Conservation (phyloP, 2,797 vertebrate species). For the Delichon dasypus region DNA sequence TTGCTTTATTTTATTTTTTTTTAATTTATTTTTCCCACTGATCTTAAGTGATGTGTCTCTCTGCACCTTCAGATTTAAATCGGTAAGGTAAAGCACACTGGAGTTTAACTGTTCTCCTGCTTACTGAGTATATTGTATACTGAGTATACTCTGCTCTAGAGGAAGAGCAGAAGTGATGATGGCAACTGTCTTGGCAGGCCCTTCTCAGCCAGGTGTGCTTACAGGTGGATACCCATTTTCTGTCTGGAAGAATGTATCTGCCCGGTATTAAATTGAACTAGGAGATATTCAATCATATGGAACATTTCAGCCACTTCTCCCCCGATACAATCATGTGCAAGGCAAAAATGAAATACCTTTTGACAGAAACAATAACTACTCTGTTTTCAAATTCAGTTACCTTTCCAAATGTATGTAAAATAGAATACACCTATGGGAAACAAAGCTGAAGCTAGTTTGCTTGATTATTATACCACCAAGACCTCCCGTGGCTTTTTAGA, state of each 20-base stretch:
- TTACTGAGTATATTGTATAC: background rate
- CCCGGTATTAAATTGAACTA: background rate
- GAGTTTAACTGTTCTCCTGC: background rate
- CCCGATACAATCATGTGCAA: background rate
- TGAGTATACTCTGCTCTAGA: background rate
- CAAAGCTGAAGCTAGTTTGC: background rate
- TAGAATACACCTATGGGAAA: background rate
- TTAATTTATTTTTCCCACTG: background rate
- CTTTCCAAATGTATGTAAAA: background rate
- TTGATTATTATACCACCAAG: background rate
- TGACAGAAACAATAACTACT: background rate
- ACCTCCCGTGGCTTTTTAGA: accelerated
- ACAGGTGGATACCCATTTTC: background rate
- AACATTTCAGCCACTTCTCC: background rate
- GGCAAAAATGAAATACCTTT: background rate
- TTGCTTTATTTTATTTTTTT: background rate
- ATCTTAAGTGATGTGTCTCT: background rate
- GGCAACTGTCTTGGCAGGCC: background rate
- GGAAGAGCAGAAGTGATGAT: background rate
- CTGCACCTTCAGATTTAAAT: background rate
- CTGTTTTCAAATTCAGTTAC: background rate
- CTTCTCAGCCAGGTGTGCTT: background rate
- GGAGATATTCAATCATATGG: background rate
- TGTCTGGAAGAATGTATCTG: background rate
- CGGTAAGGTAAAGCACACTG: background rate